Base-by-base conservation (phyloP, 1,140 invertebrate genomes). In the Drosophila pectinifera region DNA sequence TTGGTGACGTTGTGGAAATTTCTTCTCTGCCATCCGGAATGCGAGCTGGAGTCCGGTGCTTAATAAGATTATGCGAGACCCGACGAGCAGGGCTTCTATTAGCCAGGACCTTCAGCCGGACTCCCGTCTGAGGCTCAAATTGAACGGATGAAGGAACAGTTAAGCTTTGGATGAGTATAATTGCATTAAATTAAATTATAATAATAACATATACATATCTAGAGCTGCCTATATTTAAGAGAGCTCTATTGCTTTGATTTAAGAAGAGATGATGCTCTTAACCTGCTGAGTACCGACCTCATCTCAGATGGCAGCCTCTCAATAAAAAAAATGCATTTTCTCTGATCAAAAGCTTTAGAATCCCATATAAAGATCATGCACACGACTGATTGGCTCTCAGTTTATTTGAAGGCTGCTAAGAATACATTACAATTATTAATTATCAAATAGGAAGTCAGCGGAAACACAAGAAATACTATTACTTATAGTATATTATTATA, bases 1-100 rank as follows among this genome's bases (percentile, higher is more conserved):
- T 88, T 88, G 82, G 61, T 69, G 83, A 83, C 82, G 63, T 69
- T 68, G 81, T 67, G 79, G 59, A 77, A 68, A 80, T 75, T 78
- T 53, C 48, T 59, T 65, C 51, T 58, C 39, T 46, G 54, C 8
- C 43, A 55, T 45, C 24, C 42, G 28, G 28, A 51, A 20, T 3
- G 34, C n/a, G 16, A 38, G 4, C 38, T 22, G 39, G 49, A 39
- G 39, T 46, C 70, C 43, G 16, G 42, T 38, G 41, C 39, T 68
- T 70, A 70, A 70, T 73, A 72, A 58, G 79, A 67, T 81, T 81
- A 63, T 56, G 64, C 65, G 49, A 70, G 64, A 70, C 49, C 68
- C 36, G 49, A 18, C 26, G 65, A 69, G 20, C 67, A 68, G 1
- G 34, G 49, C 28, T 39, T 56, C 41, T 41, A 69, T 70, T 70